Percentiles rank a stretch among this genome's conserved stretches.
Evolutionary conservation across 2,797 vertebrate genomes (phyloP).

Genomic region (Salarias fasciatus): DNA sequence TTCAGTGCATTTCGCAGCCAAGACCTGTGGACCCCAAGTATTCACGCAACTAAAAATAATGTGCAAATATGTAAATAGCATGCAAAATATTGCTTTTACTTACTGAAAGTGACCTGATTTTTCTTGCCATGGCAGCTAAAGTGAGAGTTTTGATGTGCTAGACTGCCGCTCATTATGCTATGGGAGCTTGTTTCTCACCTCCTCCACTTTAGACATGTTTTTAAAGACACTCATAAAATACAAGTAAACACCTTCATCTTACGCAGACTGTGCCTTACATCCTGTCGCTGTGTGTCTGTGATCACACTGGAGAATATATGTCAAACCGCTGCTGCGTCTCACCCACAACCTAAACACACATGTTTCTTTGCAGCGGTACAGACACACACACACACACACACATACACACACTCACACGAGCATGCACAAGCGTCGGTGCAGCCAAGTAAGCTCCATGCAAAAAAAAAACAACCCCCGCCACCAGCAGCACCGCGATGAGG

Average conservation of each 20-base stretch:
- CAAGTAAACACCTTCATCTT: constrained; percentile 50
- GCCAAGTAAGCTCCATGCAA: constrained; percentile 44
- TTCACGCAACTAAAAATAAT: background rate
- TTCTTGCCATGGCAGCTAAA: background rate
- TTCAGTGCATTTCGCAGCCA: background rate
- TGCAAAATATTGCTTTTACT: background rate
- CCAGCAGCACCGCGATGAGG: constrained; percentile 23
- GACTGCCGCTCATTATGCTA: constrained; percentile 5
- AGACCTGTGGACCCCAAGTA: background rate
- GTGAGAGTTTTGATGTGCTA: background rate
- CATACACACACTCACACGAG: constrained; percentile 17
- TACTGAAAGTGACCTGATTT: constrained; percentile 1
- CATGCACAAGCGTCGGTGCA: constrained; percentile 18
- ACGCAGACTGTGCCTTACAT: constrained; percentile 58
- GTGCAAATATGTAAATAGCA: no score
- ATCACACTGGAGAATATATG: constrained; percentile 63
- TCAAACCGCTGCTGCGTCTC: constrained; percentile 67
- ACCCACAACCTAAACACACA: constrained; percentile 57
- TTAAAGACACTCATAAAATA: constrained; percentile 37
- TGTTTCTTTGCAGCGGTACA: constrained; percentile 51
- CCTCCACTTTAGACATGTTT: constrained; percentile 21
- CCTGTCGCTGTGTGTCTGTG: constrained; percentile 47
- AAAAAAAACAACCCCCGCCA: constrained; percentile 39
- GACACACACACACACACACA: constrained; percentile 20
- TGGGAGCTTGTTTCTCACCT: constrained; percentile 32